Evolutionary conservation across 2,797 vertebrate species (phyloP).

Genomic region (Sebastes hubbsi): DNA sequence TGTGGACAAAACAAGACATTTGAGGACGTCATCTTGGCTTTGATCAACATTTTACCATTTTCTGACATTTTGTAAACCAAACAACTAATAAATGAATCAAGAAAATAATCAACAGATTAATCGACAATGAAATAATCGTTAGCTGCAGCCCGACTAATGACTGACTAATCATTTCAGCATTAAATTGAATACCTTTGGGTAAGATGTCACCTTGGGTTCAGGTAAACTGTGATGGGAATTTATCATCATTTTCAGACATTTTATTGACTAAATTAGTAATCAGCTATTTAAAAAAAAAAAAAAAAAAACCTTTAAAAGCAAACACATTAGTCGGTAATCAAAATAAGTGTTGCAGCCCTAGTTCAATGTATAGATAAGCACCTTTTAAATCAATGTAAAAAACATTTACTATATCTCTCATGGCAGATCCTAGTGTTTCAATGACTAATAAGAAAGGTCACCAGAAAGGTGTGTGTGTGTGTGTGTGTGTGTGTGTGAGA

Average conservation of each 20-base stretch:
- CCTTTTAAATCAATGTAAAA: background rate
- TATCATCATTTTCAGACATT: background rate
- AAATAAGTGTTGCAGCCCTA: background rate
- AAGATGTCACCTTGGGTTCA: background rate
- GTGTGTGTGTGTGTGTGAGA: background rate
- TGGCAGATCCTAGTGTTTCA: background rate
- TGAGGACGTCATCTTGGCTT: too few species aligned
- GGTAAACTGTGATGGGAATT: background rate
- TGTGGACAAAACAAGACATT: too few species aligned
- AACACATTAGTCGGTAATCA: background rate
- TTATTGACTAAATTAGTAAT: background rate
- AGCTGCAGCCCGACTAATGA: background rate
- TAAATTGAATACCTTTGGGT: background rate
- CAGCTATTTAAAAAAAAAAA: background rate
- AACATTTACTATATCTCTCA: background rate
- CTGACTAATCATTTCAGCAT: background rate
- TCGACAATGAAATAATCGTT: too few species aligned
- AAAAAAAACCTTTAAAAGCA: background rate
- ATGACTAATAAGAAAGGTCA: background rate
- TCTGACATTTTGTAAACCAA: too few species aligned
- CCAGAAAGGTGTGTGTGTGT: background rate
- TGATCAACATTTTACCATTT: too few species aligned
- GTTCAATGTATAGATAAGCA: background rate
- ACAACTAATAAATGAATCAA: too few species aligned
- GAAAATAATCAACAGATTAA: too few species aligned